Conservation (phyloP, 2,888 invertebrate genomes). For the Yponomeuta evonymella region DNA sequence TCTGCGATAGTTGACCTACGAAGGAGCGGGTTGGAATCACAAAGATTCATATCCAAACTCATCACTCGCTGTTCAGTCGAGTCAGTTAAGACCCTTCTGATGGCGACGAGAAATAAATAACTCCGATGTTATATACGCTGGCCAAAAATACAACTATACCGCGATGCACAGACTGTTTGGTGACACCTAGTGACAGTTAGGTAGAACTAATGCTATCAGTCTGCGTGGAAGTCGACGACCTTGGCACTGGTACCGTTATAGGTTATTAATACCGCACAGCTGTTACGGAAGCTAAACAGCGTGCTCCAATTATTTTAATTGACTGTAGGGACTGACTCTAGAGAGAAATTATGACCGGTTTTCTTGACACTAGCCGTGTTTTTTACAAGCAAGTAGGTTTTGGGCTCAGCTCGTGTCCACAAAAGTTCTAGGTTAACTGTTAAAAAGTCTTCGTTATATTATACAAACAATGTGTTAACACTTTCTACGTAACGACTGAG, state of each 20-base stretch:
- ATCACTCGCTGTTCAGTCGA: slow-evolving; percentile 74
- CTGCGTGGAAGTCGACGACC: slow-evolving; percentile 31
- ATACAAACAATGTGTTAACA: too few species aligned
- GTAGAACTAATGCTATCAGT: slow-evolving; percentile 20
- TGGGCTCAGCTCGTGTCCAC: background rate
- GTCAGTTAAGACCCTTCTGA: slow-evolving; percentile 70
- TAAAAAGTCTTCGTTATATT: too few species aligned
- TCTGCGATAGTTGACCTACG: slow-evolving; percentile 62
- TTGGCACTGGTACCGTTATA: slow-evolving; percentile 39
- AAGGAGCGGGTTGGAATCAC: slow-evolving; percentile 56
- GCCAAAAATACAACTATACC: slow-evolving; percentile 29
- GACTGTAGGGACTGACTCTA: background rate
- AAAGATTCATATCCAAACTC: slow-evolving; percentile 53
- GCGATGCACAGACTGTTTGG: slow-evolving; percentile 28
- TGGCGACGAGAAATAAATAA: slow-evolving; percentile 33
- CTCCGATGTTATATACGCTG: slow-evolving; percentile 11
- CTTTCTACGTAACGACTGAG: background rate
- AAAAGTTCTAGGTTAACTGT: background rate
- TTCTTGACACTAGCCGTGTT: background rate
- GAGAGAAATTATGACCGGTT: background rate
- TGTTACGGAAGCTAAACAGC: background rate
- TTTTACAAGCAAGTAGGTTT: slow-evolving; percentile 6
- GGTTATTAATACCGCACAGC: slow-evolving; percentile 3
- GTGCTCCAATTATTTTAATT: background rate
- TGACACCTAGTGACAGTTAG: slow-evolving; percentile 33